Conservation (phyloP, 2,888 invertebrate species). For the Rhingia rostrata region DNA sequence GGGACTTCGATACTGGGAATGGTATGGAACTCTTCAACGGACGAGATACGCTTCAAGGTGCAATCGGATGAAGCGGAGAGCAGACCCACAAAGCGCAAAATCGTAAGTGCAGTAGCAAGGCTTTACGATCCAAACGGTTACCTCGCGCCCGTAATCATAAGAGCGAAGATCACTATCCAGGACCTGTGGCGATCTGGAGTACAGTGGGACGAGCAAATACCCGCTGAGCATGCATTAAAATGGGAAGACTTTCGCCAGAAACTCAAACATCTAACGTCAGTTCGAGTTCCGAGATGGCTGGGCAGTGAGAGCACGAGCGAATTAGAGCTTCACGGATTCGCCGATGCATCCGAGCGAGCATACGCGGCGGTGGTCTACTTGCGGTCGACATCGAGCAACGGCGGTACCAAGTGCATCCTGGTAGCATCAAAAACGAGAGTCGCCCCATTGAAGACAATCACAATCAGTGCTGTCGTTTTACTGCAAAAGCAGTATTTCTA, state of each 20-base stretch:
- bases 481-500: too few species aligned
- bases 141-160: too few species aligned
- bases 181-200: not conserved
- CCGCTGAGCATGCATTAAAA: not conserved
- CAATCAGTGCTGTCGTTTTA: too few species aligned
- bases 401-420: not conserved
- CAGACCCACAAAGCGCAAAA: not conserved
- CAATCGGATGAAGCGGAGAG: not conserved
- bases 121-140: too few species aligned
- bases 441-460: conserved; percentile 12
- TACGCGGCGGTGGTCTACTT: not conserved
- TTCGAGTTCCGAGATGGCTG: conserved; percentile 15
- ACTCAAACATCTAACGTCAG: not conserved
- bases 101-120: not conserved
- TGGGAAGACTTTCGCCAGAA: conserved; percentile 6
- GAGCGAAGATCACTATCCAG: too few species aligned
- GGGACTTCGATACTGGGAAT: conserved; percentile 16
- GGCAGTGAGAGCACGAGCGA: conserved; percentile 6
- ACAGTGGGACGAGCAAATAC: not conserved
- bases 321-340: conserved; percentile 18
- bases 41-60: conserved; percentile 1
- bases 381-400: not conserved
- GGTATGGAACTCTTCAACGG: conserved; percentile 17
- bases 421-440: conserved; percentile 12
- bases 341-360: too few species aligned